phyloP scores from a whole-genome alignment of 2,797 vertebrate genomes.

The Paramormyrops hopkinsi region DNA sequence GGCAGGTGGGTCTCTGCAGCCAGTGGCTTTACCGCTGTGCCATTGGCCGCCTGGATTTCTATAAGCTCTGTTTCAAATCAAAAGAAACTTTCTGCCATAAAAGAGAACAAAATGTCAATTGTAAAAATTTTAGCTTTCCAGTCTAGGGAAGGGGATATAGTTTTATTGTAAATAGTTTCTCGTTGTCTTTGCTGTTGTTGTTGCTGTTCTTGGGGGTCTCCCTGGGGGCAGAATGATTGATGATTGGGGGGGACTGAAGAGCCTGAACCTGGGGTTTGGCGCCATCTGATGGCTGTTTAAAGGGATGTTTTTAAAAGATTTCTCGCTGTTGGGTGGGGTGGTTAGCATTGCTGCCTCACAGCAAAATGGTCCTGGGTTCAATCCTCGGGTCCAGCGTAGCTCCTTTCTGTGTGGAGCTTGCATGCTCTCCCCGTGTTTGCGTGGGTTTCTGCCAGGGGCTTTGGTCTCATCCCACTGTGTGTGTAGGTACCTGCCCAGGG shows the following conservation, averaged over 20 bases:
- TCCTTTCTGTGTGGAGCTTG: too few relatives aligned
- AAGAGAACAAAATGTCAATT: background rate
- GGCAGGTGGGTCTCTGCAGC: background rate
- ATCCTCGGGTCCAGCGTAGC: accelerated
- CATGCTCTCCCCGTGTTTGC: too few relatives aligned
- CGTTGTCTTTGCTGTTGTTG: background rate
- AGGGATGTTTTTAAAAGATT: background rate
- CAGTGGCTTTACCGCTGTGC: background rate
- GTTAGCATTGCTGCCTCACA: too few relatives aligned
- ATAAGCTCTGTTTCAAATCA: background rate
- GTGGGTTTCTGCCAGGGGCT: too few relatives aligned
- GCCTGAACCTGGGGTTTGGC: background rate
- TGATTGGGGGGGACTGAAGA: background rate
- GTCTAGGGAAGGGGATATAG: background rate
- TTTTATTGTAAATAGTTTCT: background rate
- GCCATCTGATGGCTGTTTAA: background rate
- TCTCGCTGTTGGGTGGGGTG: too few relatives aligned
- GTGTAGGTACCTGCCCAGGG: too few relatives aligned
- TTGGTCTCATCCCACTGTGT: too few relatives aligned
- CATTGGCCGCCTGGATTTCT: background rate
- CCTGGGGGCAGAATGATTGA: background rate
- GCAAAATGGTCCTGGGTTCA: too few relatives aligned
- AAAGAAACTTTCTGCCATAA: background rate
- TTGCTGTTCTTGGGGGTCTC: background rate
- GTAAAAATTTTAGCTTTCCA: background rate